phyloP scores from a whole-genome alignment of 2,797 vertebrate species.

The Sylvia borin region DNA sequence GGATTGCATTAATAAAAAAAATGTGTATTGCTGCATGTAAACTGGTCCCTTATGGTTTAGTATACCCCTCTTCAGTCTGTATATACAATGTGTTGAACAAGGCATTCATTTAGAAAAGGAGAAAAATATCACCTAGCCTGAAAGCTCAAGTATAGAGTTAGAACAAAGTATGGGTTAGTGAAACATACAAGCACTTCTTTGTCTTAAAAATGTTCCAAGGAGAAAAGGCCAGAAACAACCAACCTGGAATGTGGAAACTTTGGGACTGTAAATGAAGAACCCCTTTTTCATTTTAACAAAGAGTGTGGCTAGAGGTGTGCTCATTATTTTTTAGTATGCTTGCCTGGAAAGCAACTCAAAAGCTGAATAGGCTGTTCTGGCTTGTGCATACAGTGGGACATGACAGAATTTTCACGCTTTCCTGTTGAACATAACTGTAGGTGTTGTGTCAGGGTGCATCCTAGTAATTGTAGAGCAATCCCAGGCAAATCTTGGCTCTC shows the following conservation, averaged over 20 bases:
- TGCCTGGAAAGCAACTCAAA: not conserved
- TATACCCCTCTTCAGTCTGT: slow-evolving; percentile 33
- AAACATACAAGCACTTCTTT: slow-evolving; percentile 61
- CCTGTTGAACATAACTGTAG: not conserved
- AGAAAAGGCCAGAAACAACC: slow-evolving; percentile 54
- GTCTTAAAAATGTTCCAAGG: slow-evolving; percentile 59
- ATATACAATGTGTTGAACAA: slow-evolving; percentile 59
- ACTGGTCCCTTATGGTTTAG: slow-evolving; percentile 21
- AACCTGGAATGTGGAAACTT: slow-evolving; percentile 32
- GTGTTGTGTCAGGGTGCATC: not conserved
- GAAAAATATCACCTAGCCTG: slow-evolving; percentile 2
- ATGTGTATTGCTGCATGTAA: not conserved
- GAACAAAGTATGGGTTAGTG: not conserved
- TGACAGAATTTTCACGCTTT: not conserved
- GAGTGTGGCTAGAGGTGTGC: not conserved
- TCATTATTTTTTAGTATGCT: not conserved
- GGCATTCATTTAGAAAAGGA: slow-evolving; percentile 51
- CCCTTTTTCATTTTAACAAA: not conserved
- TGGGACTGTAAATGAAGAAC: slow-evolving; percentile 8
- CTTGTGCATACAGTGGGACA: not conserved
- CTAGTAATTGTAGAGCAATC: not conserved
- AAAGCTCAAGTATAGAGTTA: slow-evolving; percentile 45
- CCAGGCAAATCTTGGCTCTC: not conserved
- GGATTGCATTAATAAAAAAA: slow-evolving; percentile 34
- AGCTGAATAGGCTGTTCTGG: not conserved